Percentiles rank a stretch among this genome's conserved stretches.
phyloP scores from a whole-genome alignment of 2,888 invertebrate genomes.

The Acleris sparsana region DNA sequence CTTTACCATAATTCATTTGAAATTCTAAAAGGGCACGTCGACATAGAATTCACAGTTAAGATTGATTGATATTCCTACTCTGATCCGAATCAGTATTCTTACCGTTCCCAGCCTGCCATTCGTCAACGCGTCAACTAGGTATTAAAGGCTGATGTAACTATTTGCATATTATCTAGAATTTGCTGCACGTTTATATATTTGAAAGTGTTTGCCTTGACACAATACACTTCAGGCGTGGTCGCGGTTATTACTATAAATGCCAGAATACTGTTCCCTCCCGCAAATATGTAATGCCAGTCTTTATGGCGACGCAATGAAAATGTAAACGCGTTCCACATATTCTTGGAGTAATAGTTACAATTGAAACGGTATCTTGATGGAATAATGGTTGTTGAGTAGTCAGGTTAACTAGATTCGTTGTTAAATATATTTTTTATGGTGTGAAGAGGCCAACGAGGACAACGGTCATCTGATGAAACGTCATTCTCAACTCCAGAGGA shows the following conservation, averaged over 20 bases:
- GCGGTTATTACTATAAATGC: conserved; percentile 52
- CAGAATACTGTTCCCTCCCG: conserved; percentile 50
- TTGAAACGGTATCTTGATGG: conserved; percentile 15
- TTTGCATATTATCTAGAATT: conserved; percentile 37
- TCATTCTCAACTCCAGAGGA: no score
- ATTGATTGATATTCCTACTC: conserved; percentile 21
- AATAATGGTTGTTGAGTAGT: conserved; percentile 15
- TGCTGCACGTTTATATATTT: conserved; percentile 47
- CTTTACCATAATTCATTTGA: not conserved
- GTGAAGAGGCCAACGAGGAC: not conserved
- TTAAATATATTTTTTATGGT: not conserved
- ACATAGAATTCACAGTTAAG: conserved; percentile 1
- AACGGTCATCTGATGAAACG: no score
- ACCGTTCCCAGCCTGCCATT: conserved; percentile 20
- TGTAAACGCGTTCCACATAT: not conserved
- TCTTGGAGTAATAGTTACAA: conserved; percentile 17
- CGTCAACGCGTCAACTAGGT: conserved; percentile 31
- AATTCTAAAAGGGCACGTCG: conserved; percentile 1
- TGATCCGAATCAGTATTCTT: conserved; percentile 31
- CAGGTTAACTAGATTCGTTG: conserved; percentile 21
- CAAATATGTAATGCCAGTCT: conserved; percentile 29
- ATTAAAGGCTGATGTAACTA: conserved; percentile 34
- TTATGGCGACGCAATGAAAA: conserved; percentile 9
- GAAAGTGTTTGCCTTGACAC: conserved; percentile 64
- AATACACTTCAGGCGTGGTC: conserved; percentile 50